Base-by-base conservation (phyloP, 2,113 vertebrate genomes). In the Artemisiospiza belli region DNA sequence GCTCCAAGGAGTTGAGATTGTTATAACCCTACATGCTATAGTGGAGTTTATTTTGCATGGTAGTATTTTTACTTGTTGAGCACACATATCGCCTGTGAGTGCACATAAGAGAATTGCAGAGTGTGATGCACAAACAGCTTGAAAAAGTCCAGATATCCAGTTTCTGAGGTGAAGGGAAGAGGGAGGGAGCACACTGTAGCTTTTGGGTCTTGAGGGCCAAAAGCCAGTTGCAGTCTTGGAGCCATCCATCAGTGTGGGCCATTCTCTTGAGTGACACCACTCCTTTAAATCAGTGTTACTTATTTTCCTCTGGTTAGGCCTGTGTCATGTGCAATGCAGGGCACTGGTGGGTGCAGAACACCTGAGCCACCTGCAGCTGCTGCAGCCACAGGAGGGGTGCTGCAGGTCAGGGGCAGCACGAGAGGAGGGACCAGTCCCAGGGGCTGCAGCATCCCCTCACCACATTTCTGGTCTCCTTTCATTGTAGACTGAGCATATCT, bases 291-390 rank as follows among this genome's bases (percentile, higher is more conserved):
- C 39, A n/a, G 39, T 58, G 4, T 46, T 47, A 15, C 5, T 67
- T 17, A 25, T 73, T 57, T 87, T 75, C 11, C 20, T 58, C 37
- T 46, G 20, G 5, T 64, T 20, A 57, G 15, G 27, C 28, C 51
- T 58, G 12, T 37, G 8, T 51, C 30, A 4, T 31, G 12, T 54
- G 10, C n/a, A 47, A 6, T 8, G 6, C 5, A 12, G 30, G 23
- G 16, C n/a, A 11, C 5, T 9, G 44, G 3, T 54, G 75, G 22
- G 27, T 5, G 4, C 8, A 24, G 41, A 20, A 2, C 0, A 0
- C 8, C 10, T 11, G 12, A 73, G 27, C 8, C 35, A 27, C 8
- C n/a, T n/a, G n/a, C 25, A 3, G 0, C 12, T 28, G 24, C 54
- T 52, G 52, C 52, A 68, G 61, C 16, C 0, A 0, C 24, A 20